A percentile compares a stretch with the other conserved stretches of the same genome.
Conservation (phyloP, 2,888 invertebrate genomes). For the Conomelus anceps region DNA sequence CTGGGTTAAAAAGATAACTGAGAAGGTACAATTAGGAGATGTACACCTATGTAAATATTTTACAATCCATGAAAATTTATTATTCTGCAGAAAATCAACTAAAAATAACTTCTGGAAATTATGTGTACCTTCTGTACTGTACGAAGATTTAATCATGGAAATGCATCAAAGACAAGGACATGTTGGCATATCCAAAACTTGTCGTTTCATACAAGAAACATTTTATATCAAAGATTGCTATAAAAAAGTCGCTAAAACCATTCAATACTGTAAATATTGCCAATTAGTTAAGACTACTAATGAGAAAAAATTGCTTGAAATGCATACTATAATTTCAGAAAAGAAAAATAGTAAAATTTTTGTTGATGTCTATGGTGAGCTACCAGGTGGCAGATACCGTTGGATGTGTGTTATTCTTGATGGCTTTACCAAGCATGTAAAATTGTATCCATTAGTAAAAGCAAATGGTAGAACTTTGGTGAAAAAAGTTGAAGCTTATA, state of each 20-base stretch:
- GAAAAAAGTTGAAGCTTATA: not conserved
- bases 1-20: not conserved
- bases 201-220: not conserved
- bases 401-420: slow-evolving; percentile 2
- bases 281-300: not conserved
- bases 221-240: not conserved
- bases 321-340: not conserved
- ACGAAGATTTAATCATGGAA: not conserved
- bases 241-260: not conserved
- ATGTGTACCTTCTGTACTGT: not conserved
- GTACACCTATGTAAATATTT: not conserved
- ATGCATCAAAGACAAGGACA: not conserved
- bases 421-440: not conserved
- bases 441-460: not conserved
- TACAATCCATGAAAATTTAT: not conserved
- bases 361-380: slow-evolving; percentile 2
- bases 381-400: not conserved
- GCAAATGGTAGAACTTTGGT: not conserved
- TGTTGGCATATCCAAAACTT: not conserved
- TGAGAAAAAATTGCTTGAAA: not conserved
- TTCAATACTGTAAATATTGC: not conserved
- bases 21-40: not conserved
- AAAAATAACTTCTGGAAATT: not conserved
- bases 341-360: not conserved
- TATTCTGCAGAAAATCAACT: not conserved